Evolutionary conservation across 2,113 vertebrate genomes (phyloP).

Genomic region (Isurus oxyrinchus): DNA sequence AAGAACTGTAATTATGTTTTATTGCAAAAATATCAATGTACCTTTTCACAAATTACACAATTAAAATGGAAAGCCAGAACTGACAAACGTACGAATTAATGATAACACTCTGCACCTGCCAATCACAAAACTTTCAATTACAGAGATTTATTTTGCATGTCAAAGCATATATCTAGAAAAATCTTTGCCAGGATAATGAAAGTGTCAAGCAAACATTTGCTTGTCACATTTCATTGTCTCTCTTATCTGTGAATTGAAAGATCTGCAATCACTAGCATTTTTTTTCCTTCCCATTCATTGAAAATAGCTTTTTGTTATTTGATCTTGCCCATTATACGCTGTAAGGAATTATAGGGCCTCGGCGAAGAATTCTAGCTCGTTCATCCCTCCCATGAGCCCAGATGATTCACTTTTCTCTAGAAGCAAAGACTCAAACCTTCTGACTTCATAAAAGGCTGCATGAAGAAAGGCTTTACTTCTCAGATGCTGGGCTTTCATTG

Average conservation of each 20-base stretch:
- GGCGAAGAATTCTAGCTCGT: background rate
- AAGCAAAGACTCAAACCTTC: background rate
- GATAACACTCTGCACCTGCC: background rate
- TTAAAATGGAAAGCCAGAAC: background rate
- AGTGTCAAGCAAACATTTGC: conserved; percentile 18
- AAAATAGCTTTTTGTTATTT: background rate
- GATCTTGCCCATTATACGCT: background rate
- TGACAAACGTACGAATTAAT: background rate
- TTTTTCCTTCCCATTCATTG: background rate
- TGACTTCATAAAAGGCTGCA: background rate
- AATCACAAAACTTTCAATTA: conserved; percentile 26
- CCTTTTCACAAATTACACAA: background rate
- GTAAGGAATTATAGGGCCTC: background rate
- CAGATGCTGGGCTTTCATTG: background rate
- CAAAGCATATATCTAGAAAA: background rate
- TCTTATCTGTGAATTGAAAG: background rate
- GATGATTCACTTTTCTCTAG: background rate
- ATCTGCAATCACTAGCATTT: background rate
- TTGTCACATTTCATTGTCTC: conserved; percentile 22
- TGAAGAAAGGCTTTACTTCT: background rate
- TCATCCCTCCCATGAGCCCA: background rate
- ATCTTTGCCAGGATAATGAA: background rate
- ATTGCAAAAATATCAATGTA: background rate
- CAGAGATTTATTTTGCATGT: conserved; percentile 25
- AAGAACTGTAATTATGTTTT: background rate